Evolutionary conservation across 2,888 invertebrate species (phyloP).

Genomic region (Apodemia hepburni): DNA sequence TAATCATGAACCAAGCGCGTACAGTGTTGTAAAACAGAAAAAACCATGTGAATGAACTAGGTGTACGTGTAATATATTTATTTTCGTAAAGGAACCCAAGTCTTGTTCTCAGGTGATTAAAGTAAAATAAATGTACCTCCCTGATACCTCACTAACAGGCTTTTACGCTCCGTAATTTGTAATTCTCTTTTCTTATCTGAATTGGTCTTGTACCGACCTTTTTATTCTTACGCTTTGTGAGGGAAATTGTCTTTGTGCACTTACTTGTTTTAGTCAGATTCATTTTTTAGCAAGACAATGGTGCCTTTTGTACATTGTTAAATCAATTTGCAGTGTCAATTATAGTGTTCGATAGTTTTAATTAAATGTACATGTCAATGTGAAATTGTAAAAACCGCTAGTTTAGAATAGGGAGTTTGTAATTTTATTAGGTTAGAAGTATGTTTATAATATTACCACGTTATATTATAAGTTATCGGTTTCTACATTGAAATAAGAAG

Average conservation of each 20-base stretch:
- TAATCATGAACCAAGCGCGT: too few relatives aligned
- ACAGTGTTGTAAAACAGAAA: not conserved
- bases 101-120: slow-evolving; percentile 8
- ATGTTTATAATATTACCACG: too few relatives aligned
- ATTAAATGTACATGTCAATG: too few relatives aligned
- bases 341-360: too few relatives aligned
- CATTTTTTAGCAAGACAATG: slow-evolving; percentile 17
- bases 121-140: slow-evolving; percentile 13
- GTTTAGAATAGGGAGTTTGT: too few relatives aligned
- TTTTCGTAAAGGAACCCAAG: slow-evolving; percentile 2
- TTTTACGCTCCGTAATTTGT: slow-evolving; percentile 25
- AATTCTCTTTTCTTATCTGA: slow-evolving; percentile 24
- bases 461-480: too few relatives aligned
- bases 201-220: slow-evolving; percentile 21
- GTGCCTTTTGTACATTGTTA: slow-evolving; percentile 3
- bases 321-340: slow-evolving; percentile 5
- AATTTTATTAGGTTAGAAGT: too few relatives aligned
- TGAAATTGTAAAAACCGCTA: too few relatives aligned
- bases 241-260: slow-evolving; percentile 15
- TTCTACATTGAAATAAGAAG: too few relatives aligned
- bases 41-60: not conserved
- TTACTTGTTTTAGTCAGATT: slow-evolving; percentile 20
- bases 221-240: slow-evolving; percentile 22
- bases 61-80: slow-evolving; percentile 3
- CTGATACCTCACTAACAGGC: slow-evolving; percentile 18